phyloP scores from a whole-genome alignment of 2,888 invertebrate genomes.

The Adineta ricciae region DNA sequence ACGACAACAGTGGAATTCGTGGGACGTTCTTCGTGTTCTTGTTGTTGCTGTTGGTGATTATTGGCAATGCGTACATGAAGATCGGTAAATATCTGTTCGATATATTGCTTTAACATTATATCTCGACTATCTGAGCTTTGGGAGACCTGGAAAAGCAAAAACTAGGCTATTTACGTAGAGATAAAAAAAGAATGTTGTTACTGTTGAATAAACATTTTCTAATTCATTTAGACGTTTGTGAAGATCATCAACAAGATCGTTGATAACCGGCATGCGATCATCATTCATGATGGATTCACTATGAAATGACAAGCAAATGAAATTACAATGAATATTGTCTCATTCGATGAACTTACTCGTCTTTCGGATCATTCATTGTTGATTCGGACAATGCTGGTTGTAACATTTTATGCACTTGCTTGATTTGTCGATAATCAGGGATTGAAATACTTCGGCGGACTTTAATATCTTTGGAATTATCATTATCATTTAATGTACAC shows the following conservation, averaged over 20 bases:
- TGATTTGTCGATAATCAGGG: neutral
- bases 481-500: neutral
- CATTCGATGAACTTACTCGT: neutral
- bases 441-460: constrained; percentile 13
- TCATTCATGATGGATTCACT: neutral
- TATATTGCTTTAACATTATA: constrained; percentile 17
- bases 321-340: no score
- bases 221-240: constrained; percentile 6
- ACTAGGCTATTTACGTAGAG: neutral
- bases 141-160: neutral
- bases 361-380: neutral
- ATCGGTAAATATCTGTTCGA: constrained; percentile 22
- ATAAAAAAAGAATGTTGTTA: no score
- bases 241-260: neutral
- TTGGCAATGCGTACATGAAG: neutral
- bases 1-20: neutral
- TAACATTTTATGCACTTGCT: neutral
- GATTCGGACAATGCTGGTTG: neutral
- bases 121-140: neutral
- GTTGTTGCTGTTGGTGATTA: neutral
- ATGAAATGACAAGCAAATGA: neutral
- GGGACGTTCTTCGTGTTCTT: neutral
- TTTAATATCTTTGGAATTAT: neutral
- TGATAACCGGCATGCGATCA: neutral
- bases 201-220: neutral